phyloP scores from a whole-genome alignment of 1,140 invertebrate genomes.

The Bradynema listronoti region DNA sequence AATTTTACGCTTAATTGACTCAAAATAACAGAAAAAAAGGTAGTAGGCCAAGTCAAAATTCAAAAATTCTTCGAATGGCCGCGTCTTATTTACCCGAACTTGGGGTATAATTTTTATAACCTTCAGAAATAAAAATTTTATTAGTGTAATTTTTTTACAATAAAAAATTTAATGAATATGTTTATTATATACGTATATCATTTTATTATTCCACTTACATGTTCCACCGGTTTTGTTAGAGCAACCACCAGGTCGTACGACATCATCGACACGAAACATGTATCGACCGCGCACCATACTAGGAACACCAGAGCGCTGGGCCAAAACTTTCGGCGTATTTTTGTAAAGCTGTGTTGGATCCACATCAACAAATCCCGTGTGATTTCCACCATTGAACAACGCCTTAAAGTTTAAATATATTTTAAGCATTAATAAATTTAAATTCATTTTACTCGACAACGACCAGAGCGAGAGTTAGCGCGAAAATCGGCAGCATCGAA shows the following conservation, averaged over 20 bases:
- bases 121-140: too few relatives aligned
- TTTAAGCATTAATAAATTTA: background rate
- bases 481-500: conserved; percentile 57
- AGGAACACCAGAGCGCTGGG: conserved; percentile 54
- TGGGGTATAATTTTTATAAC: too few relatives aligned
- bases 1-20: conserved; percentile 13
- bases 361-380: conserved; percentile 54
- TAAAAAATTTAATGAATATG: too few relatives aligned
- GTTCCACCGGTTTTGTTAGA: conserved; percentile 58
- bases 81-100: too few relatives aligned
- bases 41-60: too few relatives aligned
- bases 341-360: conserved; percentile 57
- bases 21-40: too few relatives aligned
- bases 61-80: too few relatives aligned
- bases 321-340: conserved; percentile 55
- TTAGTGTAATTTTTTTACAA: too few relatives aligned
- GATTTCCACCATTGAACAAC: conserved; percentile 56
- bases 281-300: conserved; percentile 55
- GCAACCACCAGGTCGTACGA: conserved; percentile 53
- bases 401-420: too few relatives aligned
- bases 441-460: conserved; percentile 47
- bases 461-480: conserved; percentile 50
- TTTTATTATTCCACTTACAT: too few relatives aligned
- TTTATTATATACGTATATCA: too few relatives aligned
- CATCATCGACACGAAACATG: conserved; percentile 58